Base-by-base conservation (phyloP, 1,140 invertebrate genomes). In the Nebria ingens region DNA sequence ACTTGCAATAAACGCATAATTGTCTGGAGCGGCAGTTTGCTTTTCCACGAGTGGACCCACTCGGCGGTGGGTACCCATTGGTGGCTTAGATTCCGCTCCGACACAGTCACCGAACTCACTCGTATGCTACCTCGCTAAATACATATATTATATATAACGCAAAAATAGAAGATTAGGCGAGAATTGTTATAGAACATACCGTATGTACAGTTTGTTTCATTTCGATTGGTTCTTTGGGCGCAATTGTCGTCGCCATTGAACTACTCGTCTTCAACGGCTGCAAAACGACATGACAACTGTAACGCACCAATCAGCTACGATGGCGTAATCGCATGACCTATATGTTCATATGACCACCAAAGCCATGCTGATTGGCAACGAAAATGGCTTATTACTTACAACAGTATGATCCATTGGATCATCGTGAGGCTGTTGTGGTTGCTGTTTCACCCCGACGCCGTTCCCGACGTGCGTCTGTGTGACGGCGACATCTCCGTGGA, bases 1-100 rank as follows among this genome's bases (percentile, higher is more conserved):
- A 99, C 97, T 78, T 99, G 97, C 40, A 99, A 75, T 63, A 99
- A 79, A 62, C 97, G 79, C 95, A 99, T 98, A 58, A 99, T 98
- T 21, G 96, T 99, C 77, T 99, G 96, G 52, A 99, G 72, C 1
- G 97, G 97, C 56, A 99, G 74, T 76, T 98, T 98, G 54, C 83
- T 85, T 68, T 98, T 96, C 97, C 97, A 99, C 3, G 89, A 87
- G 59, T 88, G 81, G 29, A 97, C 94, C 96, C 96, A 98, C 59
- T 96, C 91, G 19, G 87, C 81, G 19, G 89, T 89, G 4, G 93
- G 89, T 2, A 83, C 74, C 93, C 93, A 97, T 17, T 78, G 61
- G 0, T 67, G 65, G n/a, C n/a, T n/a, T n/a, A n/a, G n/a, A 51
- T 65, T 69, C 4, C 19, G 29, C 15, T 34, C 55, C 15, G 61